A percentile compares a stretch with the other conserved stretches of the same genome.
phyloP scores from a whole-genome alignment of 2,888 invertebrate genomes.

The Hypomecis atomaria region DNA sequence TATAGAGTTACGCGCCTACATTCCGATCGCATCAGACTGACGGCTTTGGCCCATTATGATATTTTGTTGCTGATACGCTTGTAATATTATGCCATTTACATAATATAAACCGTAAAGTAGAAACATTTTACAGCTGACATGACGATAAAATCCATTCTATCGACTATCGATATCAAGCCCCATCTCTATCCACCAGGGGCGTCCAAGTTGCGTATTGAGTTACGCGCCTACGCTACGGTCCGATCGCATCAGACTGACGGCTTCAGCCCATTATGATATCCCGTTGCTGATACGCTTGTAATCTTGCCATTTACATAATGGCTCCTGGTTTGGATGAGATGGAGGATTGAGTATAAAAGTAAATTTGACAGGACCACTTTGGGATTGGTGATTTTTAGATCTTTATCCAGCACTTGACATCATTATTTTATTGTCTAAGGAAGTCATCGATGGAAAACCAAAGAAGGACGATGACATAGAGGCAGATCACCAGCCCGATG shows the following conservation, averaged over 20 bases:
- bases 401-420: no score
- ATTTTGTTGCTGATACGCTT: constrained; percentile 62
- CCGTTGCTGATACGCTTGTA: constrained; percentile 62
- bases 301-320: constrained; percentile 77
- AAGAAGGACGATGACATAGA: no score
- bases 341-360: constrained; percentile 11
- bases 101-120: constrained; percentile 49
- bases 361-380: background rate
- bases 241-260: constrained; percentile 65
- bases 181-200: constrained; percentile 60
- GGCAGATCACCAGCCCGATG: no score
- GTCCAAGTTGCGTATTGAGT: constrained; percentile 82
- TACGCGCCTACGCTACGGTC: constrained; percentile 70
- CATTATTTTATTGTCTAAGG: no score
- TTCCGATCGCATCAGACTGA: constrained; percentile 70
- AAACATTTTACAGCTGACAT: no score
- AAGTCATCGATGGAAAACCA: no score
- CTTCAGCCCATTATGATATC: constrained; percentile 69
- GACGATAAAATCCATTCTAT: background rate
- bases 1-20: constrained; percentile 80
- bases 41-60: constrained; percentile 65
- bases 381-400: no score
- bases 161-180: constrained; percentile 22
- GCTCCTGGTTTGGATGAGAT: constrained; percentile 51
- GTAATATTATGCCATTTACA: constrained; percentile 77